phyloP scores from a whole-genome alignment of 2,888 invertebrate genomes.

The Aleiodes leptofemur region DNA sequence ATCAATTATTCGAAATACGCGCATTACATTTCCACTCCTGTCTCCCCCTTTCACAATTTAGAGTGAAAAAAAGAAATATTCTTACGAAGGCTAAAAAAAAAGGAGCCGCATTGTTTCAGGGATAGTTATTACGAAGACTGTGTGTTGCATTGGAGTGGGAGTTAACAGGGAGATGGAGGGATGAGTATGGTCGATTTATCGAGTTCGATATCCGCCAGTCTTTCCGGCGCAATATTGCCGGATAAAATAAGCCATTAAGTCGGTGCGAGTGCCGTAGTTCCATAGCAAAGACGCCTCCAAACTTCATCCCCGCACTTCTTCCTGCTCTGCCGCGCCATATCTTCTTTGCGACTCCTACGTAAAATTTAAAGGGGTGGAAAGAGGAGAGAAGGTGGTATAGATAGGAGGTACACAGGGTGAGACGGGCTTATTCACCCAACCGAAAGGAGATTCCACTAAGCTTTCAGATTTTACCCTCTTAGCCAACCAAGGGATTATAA shows the following conservation, averaged over 20 bases:
- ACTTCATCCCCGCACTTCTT: background rate
- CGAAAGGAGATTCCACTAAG: conserved; percentile 72
- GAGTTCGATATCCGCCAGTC: conserved; percentile 52
- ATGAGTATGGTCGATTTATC: conserved; percentile 55
- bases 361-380: conserved; percentile 41
- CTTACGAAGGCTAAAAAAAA: background rate
- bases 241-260: conserved; percentile 73
- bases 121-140: conserved; percentile 35
- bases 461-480: conserved; percentile 74
- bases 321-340: conserved; percentile 47
- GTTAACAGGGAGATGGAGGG: background rate
- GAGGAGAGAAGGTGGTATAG: conserved; percentile 31
- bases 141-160: background rate
- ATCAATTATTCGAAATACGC: conserved; percentile 71
- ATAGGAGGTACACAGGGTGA: conserved; percentile 44
- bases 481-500: conserved; percentile 73
- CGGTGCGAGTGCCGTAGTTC: conserved; percentile 52
- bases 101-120: conserved; percentile 32
- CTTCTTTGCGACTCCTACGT: conserved; percentile 43
- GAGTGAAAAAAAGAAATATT: conserved; percentile 32
- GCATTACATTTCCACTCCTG: conserved; percentile 37
- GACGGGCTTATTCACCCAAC: conserved; percentile 67
- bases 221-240: conserved; percentile 63
- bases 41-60: conserved; percentile 30
- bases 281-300: conserved; percentile 24